Base-by-base conservation (phyloP, 2,888 invertebrate species). In the Zele albiditarsus region DNA sequence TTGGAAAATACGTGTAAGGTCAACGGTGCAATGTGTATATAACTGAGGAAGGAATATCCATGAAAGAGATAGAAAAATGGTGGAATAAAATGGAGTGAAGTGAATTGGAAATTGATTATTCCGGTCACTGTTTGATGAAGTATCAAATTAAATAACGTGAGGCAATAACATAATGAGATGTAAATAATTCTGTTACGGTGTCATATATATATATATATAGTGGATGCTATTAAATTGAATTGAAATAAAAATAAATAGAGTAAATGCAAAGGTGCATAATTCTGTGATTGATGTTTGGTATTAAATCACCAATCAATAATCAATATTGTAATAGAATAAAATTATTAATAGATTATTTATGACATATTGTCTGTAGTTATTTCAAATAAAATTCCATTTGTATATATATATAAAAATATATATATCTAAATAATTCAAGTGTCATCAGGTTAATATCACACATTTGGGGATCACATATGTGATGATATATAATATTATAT, bases 381-480 rank as follows among this genome's bases (percentile, higher is more conserved):
- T 4, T 60, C 10, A 25, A 27, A 12, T 25, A 28, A 27, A 27
- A 8, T 16, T 12, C 1, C 20, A 10, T 1, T 6, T 42, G 49
- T n/a, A 6, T 53, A 8, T n/a, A 23, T 27, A 25, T 46, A 23
- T 28, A 12, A 25, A n/a, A 20, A 38, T 66, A 20, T 38, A 71
- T 46, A 80, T 82, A 81, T 76, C 82, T 84, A 82, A 87, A 87
- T 86, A 78, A 74, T 86, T 86, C 82, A 78, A 70, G 82, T 77
- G 83, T 82, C 84, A 85, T 84, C 82, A 80, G 84, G 84, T 82
- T 82, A 53, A 53, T 53, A 53, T 53, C 10, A 16, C 16, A 53
- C 75, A 76, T 78, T 83, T 80, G 58, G 58, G 58, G 58, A 71
- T 75, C 80, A 69, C 85, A 85, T 82, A 82, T 86, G 85, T 20